A percentile compares a stretch with the other conserved stretches of the same genome.
Evolutionary conservation across 2,113 vertebrate species (phyloP).

Genomic region (Myotis davidii): DNA sequence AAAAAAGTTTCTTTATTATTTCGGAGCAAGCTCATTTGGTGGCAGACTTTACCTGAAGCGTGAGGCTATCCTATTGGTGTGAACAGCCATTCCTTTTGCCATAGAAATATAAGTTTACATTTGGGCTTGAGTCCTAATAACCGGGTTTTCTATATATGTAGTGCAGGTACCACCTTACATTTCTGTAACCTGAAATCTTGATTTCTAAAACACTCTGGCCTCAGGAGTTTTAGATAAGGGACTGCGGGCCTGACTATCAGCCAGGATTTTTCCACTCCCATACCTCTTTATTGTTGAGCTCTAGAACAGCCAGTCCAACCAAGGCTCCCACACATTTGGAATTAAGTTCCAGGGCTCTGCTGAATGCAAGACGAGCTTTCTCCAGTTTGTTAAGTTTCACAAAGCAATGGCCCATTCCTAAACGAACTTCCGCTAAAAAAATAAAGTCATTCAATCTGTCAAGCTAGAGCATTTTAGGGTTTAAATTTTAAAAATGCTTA

Average conservation of each 20-base stretch:
- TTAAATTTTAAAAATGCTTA: not conserved
- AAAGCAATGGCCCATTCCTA: constrained; percentile 99
- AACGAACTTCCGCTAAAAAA: constrained; percentile 93
- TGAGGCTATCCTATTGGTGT: not conserved
- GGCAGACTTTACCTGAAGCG: not conserved
- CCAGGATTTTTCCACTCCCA: not conserved
- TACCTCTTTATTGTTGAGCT: constrained; percentile 98
- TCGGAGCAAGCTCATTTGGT: not conserved
- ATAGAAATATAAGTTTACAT: not conserved
- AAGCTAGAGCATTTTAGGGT: not conserved
- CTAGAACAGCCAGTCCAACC: constrained; percentile 96
- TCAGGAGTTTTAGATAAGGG: not conserved
- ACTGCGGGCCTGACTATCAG: not conserved
- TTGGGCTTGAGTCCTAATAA: not conserved
- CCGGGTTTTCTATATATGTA: not conserved
- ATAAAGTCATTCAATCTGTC: constrained; percentile 62
- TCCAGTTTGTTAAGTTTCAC: constrained; percentile 98
- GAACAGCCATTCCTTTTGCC: not conserved
- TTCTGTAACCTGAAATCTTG: constrained; percentile 2
- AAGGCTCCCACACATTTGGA: constrained; percentile 98
- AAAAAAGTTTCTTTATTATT: not conserved
- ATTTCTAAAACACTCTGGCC: not conserved
- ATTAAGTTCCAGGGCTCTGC: constrained; percentile 96
- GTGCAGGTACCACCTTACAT: not conserved
- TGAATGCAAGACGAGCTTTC: constrained; percentile 96